phyloP scores from a whole-genome alignment of 2,888 invertebrate genomes.

The Luffia ferchaultella region DNA sequence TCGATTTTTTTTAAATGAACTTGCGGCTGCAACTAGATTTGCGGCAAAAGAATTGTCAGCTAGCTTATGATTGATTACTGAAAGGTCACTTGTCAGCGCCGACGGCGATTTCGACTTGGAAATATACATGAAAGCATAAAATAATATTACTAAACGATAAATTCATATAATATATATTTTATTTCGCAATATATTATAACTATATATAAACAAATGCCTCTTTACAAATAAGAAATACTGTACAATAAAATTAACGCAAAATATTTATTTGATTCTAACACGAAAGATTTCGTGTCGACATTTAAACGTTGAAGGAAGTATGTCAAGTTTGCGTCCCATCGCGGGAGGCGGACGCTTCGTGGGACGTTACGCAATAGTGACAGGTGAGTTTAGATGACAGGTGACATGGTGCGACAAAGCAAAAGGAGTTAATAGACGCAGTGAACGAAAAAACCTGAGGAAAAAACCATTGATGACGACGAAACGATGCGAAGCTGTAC shows the following conservation, averaged over 20 bases:
- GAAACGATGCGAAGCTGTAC: conserved; percentile 27
- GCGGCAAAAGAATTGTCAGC: no score
- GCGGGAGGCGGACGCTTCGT: conserved; percentile 3
- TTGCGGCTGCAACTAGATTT: no score
- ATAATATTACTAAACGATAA: no score
- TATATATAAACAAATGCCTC: no score
- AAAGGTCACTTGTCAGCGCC: no score
- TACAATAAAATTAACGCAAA: background rate
- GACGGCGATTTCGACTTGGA: no score
- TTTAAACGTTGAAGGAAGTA: conserved; percentile 21
- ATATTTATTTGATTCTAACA: background rate
- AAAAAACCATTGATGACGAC: conserved; percentile 5
- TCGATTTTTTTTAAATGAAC: no score
- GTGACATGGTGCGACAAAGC: background rate
- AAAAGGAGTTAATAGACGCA: background rate
- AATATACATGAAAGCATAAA: no score
- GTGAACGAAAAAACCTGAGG: background rate
- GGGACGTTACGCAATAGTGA: conserved; percentile 1
- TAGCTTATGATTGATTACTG: no score
- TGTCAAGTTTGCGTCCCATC: conserved; percentile 40
- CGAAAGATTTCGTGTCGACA: background rate
- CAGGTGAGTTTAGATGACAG: background rate
- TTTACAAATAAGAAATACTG: no score
- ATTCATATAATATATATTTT: no score
- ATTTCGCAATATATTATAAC: no score